Evolutionary conservation across 64 coral and sea anemone species (phyloP).

Genomic region (Stichodactyla mertensii): DNA sequence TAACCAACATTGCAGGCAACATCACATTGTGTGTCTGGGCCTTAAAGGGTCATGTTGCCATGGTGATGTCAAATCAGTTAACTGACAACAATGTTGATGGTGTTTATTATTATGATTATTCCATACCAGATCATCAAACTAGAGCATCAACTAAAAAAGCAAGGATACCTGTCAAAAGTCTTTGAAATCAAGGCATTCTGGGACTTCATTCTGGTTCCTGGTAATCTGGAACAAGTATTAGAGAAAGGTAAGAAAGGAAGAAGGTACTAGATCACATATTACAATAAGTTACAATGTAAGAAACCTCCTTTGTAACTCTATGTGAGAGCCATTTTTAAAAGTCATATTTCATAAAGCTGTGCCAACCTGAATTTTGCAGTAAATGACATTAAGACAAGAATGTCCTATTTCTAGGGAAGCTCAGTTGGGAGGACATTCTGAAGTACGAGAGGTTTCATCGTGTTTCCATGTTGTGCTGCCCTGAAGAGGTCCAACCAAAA

Average conservation of each 20-base stretch:
- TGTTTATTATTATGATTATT: background rate
- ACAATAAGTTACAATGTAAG: too few relatives aligned
- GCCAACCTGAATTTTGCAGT: too few relatives aligned
- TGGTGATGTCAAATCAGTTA: too few relatives aligned
- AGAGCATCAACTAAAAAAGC: conserved; percentile 71
- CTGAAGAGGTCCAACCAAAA: background rate
- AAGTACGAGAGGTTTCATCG: conserved; percentile 21
- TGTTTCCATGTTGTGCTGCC: background rate
- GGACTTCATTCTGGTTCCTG: conserved; percentile 66
- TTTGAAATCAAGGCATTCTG: conserved; percentile 79
- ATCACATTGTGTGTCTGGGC: too few relatives aligned
- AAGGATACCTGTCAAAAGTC: conserved; percentile 60
- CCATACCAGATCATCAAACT: conserved; percentile 58
- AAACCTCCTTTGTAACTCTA: too few relatives aligned
- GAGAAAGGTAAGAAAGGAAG: conserved; percentile 44
- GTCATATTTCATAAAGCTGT: too few relatives aligned
- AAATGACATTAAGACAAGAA: too few relatives aligned
- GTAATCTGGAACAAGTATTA: conserved; percentile 55
- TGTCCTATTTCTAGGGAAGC: background rate
- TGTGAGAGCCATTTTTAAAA: too few relatives aligned
- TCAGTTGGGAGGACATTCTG: conserved; percentile 39
- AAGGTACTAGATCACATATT: too few relatives aligned
- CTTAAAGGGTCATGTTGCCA: too few relatives aligned
- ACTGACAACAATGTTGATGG: too few relatives aligned
- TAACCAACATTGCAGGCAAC: too few relatives aligned